Conservation (phyloP, 2,888 invertebrate genomes). For the Tipula unca region DNA sequence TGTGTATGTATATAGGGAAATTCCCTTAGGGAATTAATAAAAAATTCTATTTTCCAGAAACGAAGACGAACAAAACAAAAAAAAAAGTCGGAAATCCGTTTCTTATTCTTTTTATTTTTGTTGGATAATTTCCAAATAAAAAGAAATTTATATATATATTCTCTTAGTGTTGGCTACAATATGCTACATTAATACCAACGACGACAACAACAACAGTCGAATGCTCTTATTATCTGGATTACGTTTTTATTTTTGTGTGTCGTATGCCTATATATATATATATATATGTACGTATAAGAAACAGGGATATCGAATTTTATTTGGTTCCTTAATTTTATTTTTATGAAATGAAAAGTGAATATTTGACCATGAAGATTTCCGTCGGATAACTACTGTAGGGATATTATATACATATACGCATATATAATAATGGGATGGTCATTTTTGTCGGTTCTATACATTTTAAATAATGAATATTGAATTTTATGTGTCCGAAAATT, state of each 20-base stretch:
- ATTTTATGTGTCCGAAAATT: no score
- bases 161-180: neutral
- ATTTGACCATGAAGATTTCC: neutral
- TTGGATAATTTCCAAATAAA: neutral
- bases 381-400: neutral
- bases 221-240: neutral
- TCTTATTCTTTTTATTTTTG: neutral
- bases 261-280: neutral
- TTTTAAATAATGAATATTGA: no score
- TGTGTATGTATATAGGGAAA: neutral
- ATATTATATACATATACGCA: no score
- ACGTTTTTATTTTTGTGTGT: neutral
- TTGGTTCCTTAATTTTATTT: neutral
- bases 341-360: neutral
- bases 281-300: no score
- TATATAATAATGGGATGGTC: no score
- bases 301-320: neutral
- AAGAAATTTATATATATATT: neutral
- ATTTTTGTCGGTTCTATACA: no score
- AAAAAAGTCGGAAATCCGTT: neutral
- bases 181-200: neutral
- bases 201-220: neutral
- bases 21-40: neutral
- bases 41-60: neutral
- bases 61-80: neutral